Evolutionary conservation across 2,113 vertebrate genomes (phyloP).

Genomic region (Callospermophilus lateralis): DNA sequence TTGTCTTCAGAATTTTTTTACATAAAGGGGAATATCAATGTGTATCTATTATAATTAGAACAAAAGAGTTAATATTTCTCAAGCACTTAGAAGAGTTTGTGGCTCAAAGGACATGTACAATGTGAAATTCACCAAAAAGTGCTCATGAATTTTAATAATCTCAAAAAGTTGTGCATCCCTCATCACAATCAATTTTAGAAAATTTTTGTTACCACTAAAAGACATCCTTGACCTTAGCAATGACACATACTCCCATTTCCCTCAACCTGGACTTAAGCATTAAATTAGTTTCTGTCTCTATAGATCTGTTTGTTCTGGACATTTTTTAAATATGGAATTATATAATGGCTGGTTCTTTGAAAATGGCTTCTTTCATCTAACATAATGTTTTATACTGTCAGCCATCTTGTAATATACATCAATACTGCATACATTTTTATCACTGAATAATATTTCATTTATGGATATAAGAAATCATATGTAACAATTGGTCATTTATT

Average conservation of each 20-base stretch:
- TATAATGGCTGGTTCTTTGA: not conserved
- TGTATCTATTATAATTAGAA: not conserved
- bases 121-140: not conserved
- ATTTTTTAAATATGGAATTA: not conserved
- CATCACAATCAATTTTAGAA: not conserved
- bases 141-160: not conserved
- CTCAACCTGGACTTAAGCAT: not conserved
- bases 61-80: not conserved
- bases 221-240: not conserved
- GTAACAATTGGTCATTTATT: not conserved
- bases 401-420: not conserved
- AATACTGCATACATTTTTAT: not conserved
- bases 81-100: not conserved
- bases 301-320: not conserved
- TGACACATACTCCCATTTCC: accelerated
- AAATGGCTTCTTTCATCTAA: not conserved
- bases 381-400: not conserved
- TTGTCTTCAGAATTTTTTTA: not conserved
- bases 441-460: not conserved
- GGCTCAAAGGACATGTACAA: accelerated
- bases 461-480: not conserved
- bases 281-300: not conserved
- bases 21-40: not conserved
- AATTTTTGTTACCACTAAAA: not conserved
- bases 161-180: not conserved